Evolutionary conservation across 2,113 vertebrate genomes (phyloP), one percentile per base, ranked within the genome.

Genomic region (Butorides virescens): DNA sequence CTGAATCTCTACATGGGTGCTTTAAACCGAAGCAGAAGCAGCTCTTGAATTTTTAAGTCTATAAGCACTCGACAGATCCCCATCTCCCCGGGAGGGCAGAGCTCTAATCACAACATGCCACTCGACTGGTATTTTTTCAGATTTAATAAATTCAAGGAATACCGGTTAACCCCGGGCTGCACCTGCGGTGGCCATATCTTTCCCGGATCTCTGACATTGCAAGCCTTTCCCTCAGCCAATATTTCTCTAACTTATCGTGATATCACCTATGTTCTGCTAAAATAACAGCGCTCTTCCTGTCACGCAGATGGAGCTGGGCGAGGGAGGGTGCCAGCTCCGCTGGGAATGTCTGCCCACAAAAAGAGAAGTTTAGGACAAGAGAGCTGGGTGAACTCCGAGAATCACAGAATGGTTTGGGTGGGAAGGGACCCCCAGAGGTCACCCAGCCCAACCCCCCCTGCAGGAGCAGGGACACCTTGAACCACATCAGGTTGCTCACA

Each of bases 1-100:
- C 22, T 18, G 9, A 23, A 25, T 18, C 37, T 2, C 0, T 19
- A 15, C 16, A 0, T 3, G 52, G 15, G 0, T 16, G 14, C 65
- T 65, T 59, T 52, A 80, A 84, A 65, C 7, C 2, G 0, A 34
- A 73, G 63, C 62, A 27, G 68, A 50, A 81, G 8, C 2, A 65
- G 42, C 39, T 67, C 67, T 34, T 22, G 42, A 5, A 49, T 78
- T 49, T 71, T 1, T 25, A 53, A 47, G 20, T 19, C 83, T 15
- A 2, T 42, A 20, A 74, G 42, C 62, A 16, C 42, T 49, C 46
- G 67, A 5, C 8, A 79, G 37, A 36, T 72, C 42, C 75, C 68
- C 15, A 15, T 63, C 47, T 56, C 68, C 29, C 7, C 2, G 8
- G 8, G 12, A 32, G 11, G 55, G n/a, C 39, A 68, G 70, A 81